Conservation (phyloP, 2,888 invertebrate species). For the Leptura quadrifasciata region DNA sequence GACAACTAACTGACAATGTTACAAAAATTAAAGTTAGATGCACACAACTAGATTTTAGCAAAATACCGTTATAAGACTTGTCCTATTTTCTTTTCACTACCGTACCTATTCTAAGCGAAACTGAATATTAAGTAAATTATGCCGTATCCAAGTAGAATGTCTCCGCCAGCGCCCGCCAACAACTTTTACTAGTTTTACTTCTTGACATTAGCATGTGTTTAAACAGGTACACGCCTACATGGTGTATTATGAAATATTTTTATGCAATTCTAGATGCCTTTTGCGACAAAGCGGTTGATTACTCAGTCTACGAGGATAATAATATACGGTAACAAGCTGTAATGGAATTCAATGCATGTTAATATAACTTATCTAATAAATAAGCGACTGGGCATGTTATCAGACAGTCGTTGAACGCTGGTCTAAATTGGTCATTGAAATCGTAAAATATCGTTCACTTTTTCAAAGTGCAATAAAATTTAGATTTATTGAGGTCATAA, state of each 20-base stretch:
- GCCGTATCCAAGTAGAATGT: too few relatives aligned
- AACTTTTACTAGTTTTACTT: too few relatives aligned
- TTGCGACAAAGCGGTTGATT: not conserved
- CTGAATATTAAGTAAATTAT: too few relatives aligned
- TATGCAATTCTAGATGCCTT: not conserved
- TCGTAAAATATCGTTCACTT: constrained; percentile 17
- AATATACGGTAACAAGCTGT: not conserved
- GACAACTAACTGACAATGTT: too few relatives aligned
- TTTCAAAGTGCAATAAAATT: not conserved
- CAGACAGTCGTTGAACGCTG: not conserved
- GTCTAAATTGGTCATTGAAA: not conserved
- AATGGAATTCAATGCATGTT: constrained; percentile 1
- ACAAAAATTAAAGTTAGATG: too few relatives aligned
- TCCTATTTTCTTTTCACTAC: too few relatives aligned
- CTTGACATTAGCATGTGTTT: not conserved
- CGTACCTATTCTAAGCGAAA: too few relatives aligned
- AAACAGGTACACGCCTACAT: not conserved
- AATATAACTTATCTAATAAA: constrained; percentile 7
- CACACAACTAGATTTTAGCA: too few relatives aligned
- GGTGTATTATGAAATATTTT: not conserved
- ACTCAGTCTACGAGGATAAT: not conserved
- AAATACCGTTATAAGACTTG: too few relatives aligned
- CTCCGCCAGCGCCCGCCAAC: too few relatives aligned
- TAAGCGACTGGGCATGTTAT: not conserved
- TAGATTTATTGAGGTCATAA: constrained; percentile 21